Percentiles rank a stretch among this genome's conserved stretches.
Evolutionary conservation across 2,113 vertebrate genomes (phyloP).

Genomic region (Platanista minor): DNA sequence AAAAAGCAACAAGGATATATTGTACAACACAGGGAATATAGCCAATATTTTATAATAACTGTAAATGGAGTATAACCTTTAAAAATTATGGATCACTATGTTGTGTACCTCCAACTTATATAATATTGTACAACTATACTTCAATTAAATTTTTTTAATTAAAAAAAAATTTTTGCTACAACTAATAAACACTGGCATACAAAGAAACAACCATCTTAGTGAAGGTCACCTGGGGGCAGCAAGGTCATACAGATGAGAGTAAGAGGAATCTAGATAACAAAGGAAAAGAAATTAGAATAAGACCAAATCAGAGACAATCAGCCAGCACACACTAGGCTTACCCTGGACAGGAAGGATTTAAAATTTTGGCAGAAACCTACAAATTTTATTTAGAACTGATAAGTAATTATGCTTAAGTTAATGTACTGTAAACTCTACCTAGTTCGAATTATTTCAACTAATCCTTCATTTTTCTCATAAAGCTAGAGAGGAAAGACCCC

Average conservation of each 20-base stretch:
- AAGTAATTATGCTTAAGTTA: neutral
- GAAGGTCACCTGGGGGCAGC: neutral
- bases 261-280: neutral
- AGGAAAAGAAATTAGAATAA: neutral
- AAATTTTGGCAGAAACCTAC: neutral
- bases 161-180: neutral
- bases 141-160: neutral
- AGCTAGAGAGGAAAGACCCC: neutral
- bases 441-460: constrained; percentile 15
- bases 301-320: neutral
- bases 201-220: neutral
- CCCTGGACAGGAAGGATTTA: neutral
- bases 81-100: neutral
- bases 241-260: neutral
- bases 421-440: neutral
- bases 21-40: neutral
- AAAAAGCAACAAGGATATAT: neutral
- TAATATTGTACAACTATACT: neutral
- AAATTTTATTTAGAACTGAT: constrained; percentile 5
- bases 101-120: neutral
- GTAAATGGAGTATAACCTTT: neutral
- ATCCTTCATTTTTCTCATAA: neutral
- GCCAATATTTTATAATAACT: neutral
- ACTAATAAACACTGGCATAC: neutral
- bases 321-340: neutral